Base-by-base conservation (phyloP, 2,888 invertebrate genomes). In the Drosophila picticornis region DNA sequence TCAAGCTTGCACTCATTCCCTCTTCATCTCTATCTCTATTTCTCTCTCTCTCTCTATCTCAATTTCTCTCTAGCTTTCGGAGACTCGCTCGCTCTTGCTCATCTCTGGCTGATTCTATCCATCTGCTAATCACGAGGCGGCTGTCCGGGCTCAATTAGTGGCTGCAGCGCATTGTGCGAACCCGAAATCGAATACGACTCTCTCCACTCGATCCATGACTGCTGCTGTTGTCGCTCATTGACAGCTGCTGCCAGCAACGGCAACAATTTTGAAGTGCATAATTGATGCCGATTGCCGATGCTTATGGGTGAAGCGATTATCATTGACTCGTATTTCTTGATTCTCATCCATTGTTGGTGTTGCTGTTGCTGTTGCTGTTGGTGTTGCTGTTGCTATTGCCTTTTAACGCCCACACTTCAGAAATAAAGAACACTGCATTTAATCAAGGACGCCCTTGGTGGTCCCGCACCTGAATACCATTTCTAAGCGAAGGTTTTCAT, bases 201-300 rank as follows among this genome's bases (percentile, higher is more conserved):
- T 58, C 43, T 43, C 62, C 16, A 19, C 25, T 46, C 38, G 25
- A 43, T 22, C 40, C 25, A 36, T 31, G 48, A 66, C 69, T 81
- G 69, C 76, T 63, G 48, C 46, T 46, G 25, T 25, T 16, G 46
- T 46, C 46, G 46, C 58, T 50, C 38, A 60, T 71, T 58, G 70
- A 53, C 77, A 78, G 77, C 79, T 73, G 77, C 73, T 63, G 57
- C 69, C 68, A 61, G 38, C 29, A 57, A 22, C 61, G 50, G 38
- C 56, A 46, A 22, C 56, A 75, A 72, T 74, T 83, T 65, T 74
- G 32, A 77, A 81, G 82, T 78, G 68, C 78, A 75, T 86, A 88
- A 88, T 86, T 86, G 86, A 73, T 78, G 75, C 75, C 62, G 82
- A 72, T 76, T 83, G 76, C 63, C 50, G 55, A 10, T 61, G 70